Evolutionary conservation across 2,113 vertebrate genomes (phyloP), one percentile per base, ranked within the genome.

Genomic region (Zootoca vivipara): DNA sequence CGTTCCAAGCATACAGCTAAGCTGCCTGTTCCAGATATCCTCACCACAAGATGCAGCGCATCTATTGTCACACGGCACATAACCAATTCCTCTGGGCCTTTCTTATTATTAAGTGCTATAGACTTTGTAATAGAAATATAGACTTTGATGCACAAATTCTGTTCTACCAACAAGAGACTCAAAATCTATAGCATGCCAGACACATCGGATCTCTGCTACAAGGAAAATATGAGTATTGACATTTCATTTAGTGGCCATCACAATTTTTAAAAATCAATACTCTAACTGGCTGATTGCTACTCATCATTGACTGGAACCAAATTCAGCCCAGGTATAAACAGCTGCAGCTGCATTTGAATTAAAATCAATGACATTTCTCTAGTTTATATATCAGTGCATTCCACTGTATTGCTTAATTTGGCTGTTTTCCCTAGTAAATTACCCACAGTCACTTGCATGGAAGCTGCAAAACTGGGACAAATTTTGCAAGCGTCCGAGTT

Each of bases 191-290:
- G 70, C 24, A 42, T 35, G 58, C 33, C 82, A 82, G 79, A 83
- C 87, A 40, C 40, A 67, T 58, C 26, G 22, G 38, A 78, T 65
- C 78, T 70, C 40, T 46, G n/a, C 42, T 89, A 88, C 52, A 85
- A 85, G 62, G 58, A 80, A 81, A 88, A 78, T 40, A 52, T 75
- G 40, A 78, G 18, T 88, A 89, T 86, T 30, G 87, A 91, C 73
- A 64, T 88, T 88, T 85, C 90, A 85, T 88, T 85, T 82, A 88
- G 83, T 73, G 33, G 87, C 79, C 28, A 67, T 83, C 73, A 72
- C 22, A 26, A 33, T 26, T 85, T 42, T 69, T 46, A 58, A n/a
- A 56, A 81, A 86, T 87, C 80, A 78, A 78, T 83, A 86, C 7
- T 81, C 16, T 82, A 83, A 85, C 67, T 75, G 46, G 46, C 75